These are phyloP conservation scores for Limenitis arthemis DNA, from an alignment of 2,888 invertebrate species.

Conservation along the genomic window DNA sequence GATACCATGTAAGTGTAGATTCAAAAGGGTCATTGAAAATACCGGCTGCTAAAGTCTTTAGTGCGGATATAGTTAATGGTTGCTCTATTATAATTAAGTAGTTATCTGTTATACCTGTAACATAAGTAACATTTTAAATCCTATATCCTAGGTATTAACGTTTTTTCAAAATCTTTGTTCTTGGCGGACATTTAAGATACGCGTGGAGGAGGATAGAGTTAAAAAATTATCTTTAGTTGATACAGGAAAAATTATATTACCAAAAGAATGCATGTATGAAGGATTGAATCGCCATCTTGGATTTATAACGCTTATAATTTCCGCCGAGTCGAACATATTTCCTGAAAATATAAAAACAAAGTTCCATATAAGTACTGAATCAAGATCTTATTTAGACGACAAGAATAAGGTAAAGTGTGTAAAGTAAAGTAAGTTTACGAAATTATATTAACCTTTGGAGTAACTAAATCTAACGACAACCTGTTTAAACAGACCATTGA, in stretches of 20 bases:
- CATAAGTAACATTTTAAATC: neutral
- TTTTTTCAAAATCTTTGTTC: no score
- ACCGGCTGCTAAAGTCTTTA: constrained; percentile 1
- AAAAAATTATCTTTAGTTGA: no score
- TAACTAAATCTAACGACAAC: constrained; percentile 55
- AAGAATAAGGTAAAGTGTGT: neutral
- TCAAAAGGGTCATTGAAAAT: constrained; percentile 6
- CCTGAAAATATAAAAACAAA: constrained; percentile 10
- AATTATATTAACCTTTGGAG: constrained; percentile 78
- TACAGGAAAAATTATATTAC: constrained; percentile 2
- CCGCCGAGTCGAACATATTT: constrained; percentile 21
- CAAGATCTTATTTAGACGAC: neutral
- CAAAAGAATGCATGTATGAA: constrained; percentile 22
- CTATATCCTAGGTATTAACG: neutral
- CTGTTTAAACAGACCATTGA: constrained; percentile 15
- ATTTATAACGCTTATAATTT: constrained; percentile 13
- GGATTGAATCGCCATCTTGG: constrained; percentile 20
- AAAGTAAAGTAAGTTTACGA: no score
- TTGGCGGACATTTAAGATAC: no score
- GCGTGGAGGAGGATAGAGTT: no score
- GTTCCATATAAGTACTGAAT: neutral
- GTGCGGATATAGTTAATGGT: constrained; percentile 79
- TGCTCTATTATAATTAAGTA: constrained; percentile 92
- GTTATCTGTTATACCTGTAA: constrained; percentile 77
- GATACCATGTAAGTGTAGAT: constrained; percentile 5